A percentile compares a stretch with the other conserved stretches of the same genome.
Conservation (phyloP, 2,888 invertebrate species). For the Himalopsyche anomala region DNA sequence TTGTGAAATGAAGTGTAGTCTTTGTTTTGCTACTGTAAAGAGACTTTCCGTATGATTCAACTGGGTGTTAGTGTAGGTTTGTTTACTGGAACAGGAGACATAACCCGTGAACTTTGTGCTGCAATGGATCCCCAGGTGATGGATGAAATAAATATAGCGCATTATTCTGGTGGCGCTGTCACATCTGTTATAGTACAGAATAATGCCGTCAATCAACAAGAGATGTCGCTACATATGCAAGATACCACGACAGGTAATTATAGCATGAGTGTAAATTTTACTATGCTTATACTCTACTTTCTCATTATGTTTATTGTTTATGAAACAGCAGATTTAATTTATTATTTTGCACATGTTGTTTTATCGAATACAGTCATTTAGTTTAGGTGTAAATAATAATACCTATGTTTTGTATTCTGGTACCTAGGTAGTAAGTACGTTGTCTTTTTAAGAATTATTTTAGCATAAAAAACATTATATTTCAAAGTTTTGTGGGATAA, state of each 20-base stretch:
- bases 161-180: conserved; percentile 66
- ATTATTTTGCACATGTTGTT: too few relatives aligned
- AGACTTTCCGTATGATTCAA: conserved; percentile 12
- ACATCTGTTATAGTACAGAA: conserved; percentile 70
- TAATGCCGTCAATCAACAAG: conserved; percentile 66
- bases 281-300: too few relatives aligned
- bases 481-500: too few relatives aligned
- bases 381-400: too few relatives aligned
- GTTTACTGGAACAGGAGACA: conserved; percentile 45
- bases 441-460: too few relatives aligned
- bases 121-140: conserved; percentile 69
- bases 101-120: conserved; percentile 54
- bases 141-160: conserved; percentile 18
- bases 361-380: too few relatives aligned
- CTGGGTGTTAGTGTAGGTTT: not conserved
- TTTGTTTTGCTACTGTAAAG: conserved; percentile 27
- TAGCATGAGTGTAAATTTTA: too few relatives aligned
- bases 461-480: too few relatives aligned
- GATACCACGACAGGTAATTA: conserved; percentile 10
- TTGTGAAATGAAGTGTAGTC: conserved; percentile 11
- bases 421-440: too few relatives aligned
- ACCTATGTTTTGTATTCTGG: too few relatives aligned
- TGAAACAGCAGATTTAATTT: too few relatives aligned
- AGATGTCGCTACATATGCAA: conserved; percentile 46
- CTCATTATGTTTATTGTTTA: too few relatives aligned